phyloP scores from a whole-genome alignment of 2,888 invertebrate genomes.

The Hyles lineata region DNA sequence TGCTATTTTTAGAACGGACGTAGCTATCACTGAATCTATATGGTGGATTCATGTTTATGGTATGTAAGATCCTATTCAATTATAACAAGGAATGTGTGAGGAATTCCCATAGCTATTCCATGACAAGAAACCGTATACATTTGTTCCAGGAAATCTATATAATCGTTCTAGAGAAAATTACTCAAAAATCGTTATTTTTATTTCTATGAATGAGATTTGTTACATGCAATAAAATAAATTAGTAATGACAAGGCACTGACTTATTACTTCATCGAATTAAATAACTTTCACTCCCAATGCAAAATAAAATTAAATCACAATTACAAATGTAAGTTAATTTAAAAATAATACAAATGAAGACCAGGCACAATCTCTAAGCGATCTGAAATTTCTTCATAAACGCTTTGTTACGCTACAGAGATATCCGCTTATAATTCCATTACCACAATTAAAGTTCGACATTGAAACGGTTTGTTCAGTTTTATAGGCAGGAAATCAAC shows the following conservation, averaged over 20 bases:
- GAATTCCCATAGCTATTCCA: too few species aligned
- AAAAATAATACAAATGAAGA: background rate
- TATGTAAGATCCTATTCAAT: background rate
- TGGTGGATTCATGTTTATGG: background rate
- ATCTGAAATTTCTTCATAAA: constrained; percentile 7
- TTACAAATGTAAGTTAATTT: background rate
- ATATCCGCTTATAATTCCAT: constrained; percentile 26
- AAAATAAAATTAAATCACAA: background rate
- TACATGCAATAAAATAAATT: too few species aligned
- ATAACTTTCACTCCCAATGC: too few species aligned
- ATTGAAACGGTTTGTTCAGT: constrained; percentile 76
- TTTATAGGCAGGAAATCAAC: constrained; percentile 76
- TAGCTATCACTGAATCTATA: constrained; percentile 6
- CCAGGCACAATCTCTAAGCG: background rate
- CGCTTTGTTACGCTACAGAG: background rate
- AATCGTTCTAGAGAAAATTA: too few species aligned
- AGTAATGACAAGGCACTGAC: too few species aligned
- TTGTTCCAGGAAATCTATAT: too few species aligned
- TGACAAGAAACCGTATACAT: too few species aligned
- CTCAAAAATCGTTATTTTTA: too few species aligned
- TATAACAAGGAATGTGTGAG: too few species aligned
- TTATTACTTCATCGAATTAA: too few species aligned
- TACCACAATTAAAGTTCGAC: constrained; percentile 66
- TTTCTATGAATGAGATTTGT: too few species aligned
- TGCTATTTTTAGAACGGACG: constrained; percentile 6